phyloP scores from a whole-genome alignment of 2,797 vertebrate genomes.

The Crypturellus tataupa region DNA sequence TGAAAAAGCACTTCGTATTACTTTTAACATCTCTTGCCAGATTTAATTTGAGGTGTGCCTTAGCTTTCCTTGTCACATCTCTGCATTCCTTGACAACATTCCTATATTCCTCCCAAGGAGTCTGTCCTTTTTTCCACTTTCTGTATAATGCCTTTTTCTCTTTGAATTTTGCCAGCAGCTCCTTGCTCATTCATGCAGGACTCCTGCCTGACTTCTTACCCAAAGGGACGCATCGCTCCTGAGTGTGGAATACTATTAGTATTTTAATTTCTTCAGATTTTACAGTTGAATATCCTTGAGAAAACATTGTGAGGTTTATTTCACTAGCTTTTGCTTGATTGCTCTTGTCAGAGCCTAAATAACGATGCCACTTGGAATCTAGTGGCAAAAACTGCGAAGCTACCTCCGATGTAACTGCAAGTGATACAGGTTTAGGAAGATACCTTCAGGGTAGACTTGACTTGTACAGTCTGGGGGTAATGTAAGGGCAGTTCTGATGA shows the following conservation, averaged over 20 bases:
- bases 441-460: not conserved
- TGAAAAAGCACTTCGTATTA: too few species aligned
- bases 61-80: too few species aligned
- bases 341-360: fast-evolving
- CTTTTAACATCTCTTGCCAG: too few species aligned
- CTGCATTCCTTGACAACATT: too few species aligned
- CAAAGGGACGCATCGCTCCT: too few species aligned
- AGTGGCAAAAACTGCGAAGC: fast-evolving
- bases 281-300: not conserved
- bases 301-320: not conserved
- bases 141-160: too few species aligned
- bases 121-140: too few species aligned
- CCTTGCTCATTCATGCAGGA: too few species aligned
- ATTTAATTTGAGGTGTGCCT: too few species aligned
- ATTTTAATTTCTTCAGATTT: not conserved
- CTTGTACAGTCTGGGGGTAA: not conserved
- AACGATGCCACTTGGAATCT: not conserved
- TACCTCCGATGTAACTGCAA: not conserved
- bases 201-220: too few species aligned
- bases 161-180: too few species aligned
- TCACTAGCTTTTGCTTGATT: not conserved
- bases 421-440: not conserved
- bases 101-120: too few species aligned
- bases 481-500: not conserved
- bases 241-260: not conserved